Conservation (phyloP, 2,888 invertebrate genomes). For the Folsomia candida region DNA sequence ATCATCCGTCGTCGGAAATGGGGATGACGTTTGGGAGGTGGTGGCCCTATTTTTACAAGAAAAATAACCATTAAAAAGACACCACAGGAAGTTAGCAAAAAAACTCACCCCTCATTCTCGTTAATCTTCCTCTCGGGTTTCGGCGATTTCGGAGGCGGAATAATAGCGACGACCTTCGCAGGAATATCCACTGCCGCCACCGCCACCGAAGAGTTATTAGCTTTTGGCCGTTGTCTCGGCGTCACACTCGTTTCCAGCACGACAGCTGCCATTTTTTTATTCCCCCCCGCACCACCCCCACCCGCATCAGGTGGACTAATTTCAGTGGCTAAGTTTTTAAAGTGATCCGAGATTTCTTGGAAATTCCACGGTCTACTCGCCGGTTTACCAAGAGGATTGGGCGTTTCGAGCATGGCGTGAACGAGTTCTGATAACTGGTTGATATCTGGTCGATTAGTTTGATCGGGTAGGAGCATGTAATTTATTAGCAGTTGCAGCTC, state of each 20-base stretch:
- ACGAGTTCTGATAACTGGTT: slow-evolving; percentile 60
- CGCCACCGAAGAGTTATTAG: slow-evolving; percentile 53
- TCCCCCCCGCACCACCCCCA: background rate
- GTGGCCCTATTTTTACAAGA: no score
- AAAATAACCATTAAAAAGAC: no score
- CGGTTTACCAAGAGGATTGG: background rate
- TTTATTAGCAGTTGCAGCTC: slow-evolving; percentile 71
- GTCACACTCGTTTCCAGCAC: slow-evolving; percentile 71
- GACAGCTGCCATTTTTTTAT: background rate
- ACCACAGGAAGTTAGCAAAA: no score
- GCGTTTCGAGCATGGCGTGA: slow-evolving; percentile 5
- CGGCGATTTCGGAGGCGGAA: background rate
- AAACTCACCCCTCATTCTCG: slow-evolving; percentile 14
- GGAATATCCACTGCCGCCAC: background rate
- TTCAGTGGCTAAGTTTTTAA: background rate
- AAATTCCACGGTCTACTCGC: no score
- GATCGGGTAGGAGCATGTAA: slow-evolving; percentile 82
- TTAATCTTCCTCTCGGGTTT: background rate
- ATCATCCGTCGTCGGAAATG: no score
- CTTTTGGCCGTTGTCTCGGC: slow-evolving; percentile 78
- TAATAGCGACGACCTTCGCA: no score
- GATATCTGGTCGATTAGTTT: slow-evolving; percentile 79
- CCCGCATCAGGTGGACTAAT: no score
- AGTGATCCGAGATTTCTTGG: background rate
- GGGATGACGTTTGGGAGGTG: no score